Evolutionary conservation across 2,888 invertebrate species (phyloP), one percentile per base, ranked within the genome.

Genomic region (Osmoderma eremita): DNA sequence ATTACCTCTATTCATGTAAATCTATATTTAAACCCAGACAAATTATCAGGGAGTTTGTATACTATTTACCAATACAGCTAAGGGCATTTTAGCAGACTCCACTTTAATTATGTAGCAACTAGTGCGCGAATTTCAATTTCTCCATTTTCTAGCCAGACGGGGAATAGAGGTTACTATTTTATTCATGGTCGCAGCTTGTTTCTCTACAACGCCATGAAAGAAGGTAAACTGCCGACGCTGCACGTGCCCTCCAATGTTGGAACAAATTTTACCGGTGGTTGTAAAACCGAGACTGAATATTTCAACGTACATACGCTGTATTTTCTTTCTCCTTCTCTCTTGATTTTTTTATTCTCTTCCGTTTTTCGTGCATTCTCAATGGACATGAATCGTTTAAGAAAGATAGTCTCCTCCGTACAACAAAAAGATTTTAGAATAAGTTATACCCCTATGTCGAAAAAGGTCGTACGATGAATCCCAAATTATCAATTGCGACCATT

Each of bases 241-340:
- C 41, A 56, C 22, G 41, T 20, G 56, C 41, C 41, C 41, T 42
- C n/a, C 56, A 56, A 56, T 42, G 56, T 22, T 22, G 41, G 42
- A 56, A 56, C 56, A 41, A 56, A 56, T 56, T 56, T 30, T 42
- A 56, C 56, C 22, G 41, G 39, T 22, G 56, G 56, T 56, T 56
- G 56, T 56, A 56, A 56, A 56, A 41, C 56, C 56, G 56, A 56
- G 56, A 56, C 56, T 56, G 56, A 56, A 56, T 56, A 56, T 56
- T 56, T 56, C 56, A 56, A 15, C 41, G 56, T 42, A 42, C n/a
- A n/a, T n/a, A 17, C 30, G 22, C 20, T 41, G 54, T 54, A 56
- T 42, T 56, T 22, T 41, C 41, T 24, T 20, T 48, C 20, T 20
- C 20, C 56, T 13, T 41, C 42, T 22, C 13, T 41, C 41, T 42